phyloP scores from a whole-genome alignment of 1,140 invertebrate genomes.

The Caenorhabditis tropicalis region DNA sequence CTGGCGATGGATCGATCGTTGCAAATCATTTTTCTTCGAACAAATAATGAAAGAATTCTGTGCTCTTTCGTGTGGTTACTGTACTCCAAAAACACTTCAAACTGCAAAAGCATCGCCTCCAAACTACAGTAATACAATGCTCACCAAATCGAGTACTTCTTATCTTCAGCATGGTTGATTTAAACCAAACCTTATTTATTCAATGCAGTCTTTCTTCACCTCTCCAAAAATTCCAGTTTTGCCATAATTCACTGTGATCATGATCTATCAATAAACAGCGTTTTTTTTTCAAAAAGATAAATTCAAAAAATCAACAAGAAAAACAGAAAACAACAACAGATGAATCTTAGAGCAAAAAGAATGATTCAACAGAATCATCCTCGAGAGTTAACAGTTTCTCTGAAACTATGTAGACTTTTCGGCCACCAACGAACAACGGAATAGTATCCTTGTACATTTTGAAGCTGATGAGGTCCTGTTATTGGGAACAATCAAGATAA shows the following conservation, averaged over 20 bases:
- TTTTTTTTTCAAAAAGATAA: too few species aligned
- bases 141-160: constrained; percentile 22
- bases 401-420: too few species aligned
- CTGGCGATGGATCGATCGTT: constrained; percentile 65
- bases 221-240: background rate
- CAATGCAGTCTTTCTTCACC: constrained; percentile 6
- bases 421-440: too few species aligned
- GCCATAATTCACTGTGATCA: background rate
- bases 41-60: constrained; percentile 70
- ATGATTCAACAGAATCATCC: too few species aligned
- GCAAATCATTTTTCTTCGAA: constrained; percentile 65
- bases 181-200: background rate
- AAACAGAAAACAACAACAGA: too few species aligned
- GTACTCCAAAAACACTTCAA: constrained; percentile 38
- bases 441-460: too few species aligned
- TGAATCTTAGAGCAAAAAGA: too few species aligned
- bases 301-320: too few species aligned
- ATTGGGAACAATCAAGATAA: too few species aligned
- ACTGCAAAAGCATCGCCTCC: constrained; percentile 29
- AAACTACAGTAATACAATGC: constrained; percentile 32
- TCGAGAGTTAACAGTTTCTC: too few species aligned
- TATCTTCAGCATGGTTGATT: constrained; percentile 14
- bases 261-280: too few species aligned
- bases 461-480: too few species aligned
- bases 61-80: constrained; percentile 56